Evolutionary conservation across 2,888 invertebrate genomes (phyloP).

Genomic region (Odontomyia ornata): DNA sequence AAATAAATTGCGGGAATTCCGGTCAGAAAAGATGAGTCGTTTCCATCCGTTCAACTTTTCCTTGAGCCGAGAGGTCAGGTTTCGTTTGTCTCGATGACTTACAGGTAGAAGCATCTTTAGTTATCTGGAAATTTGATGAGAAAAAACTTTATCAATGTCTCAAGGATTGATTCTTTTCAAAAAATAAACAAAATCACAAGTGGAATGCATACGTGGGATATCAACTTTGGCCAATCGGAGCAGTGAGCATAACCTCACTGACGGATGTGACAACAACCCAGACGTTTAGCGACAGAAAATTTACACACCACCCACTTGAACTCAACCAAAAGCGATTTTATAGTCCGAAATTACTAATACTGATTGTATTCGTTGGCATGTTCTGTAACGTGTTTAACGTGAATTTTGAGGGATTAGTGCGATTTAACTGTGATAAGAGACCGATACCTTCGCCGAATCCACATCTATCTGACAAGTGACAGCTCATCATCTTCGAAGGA

Average conservation of each 20-base stretch:
- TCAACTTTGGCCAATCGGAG: constrained; percentile 43
- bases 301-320: neutral
- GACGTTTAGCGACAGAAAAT: neutral
- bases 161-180: neutral
- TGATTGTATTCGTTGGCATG: neutral
- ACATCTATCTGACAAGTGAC: too few species aligned
- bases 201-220: constrained; percentile 48
- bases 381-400: neutral
- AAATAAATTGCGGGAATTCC: constrained; percentile 92
- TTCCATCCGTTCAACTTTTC: constrained; percentile 81
- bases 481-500: too few species aligned
- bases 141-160: neutral
- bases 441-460: too few species aligned
- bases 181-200: neutral
- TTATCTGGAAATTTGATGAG: neutral
- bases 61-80: constrained; percentile 71
- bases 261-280: constrained; percentile 20
- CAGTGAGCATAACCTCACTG: constrained; percentile 47
- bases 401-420: too few species aligned
- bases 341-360: neutral
- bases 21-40: constrained; percentile 89
- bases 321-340: neutral
- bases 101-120: constrained; percentile 75
- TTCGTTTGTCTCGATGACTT: constrained; percentile 77
- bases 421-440: too few species aligned